Evolutionary conservation across 2,797 vertebrate genomes (phyloP), one percentile per base, ranked within the genome.

Genomic region (Telmatherina bonti): DNA sequence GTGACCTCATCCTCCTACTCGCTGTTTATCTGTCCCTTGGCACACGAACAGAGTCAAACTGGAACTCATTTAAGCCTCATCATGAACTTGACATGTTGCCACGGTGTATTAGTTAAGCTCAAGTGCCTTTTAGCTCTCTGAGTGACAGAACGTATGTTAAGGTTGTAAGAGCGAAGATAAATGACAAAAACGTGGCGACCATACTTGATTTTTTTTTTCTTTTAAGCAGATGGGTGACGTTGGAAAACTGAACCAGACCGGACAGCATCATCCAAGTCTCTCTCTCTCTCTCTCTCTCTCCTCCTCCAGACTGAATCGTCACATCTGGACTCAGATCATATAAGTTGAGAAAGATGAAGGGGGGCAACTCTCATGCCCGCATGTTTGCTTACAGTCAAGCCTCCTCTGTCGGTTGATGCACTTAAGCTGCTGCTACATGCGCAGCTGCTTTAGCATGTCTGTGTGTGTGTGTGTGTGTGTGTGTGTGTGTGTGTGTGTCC

Each of bases 171-270:
- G 71, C 60, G 79, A 78, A 86, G 80, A 84, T 72, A 79, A 83
- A 84, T 72, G 82, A 78, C 86, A 81, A 74, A 80, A 85, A 88
- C 84, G 82, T 88, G 91, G 83, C 55, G 54, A 62, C 87, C 87
- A 85, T 84, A 83, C 85, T 89, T 79, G 67, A 79, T 35, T 60
- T 72, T 62, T 53, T 45, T 12, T 24, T 24, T 8, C 20, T 49
- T 57, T 78, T 58, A 49, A 80, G 70, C 54, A 67, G 67, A 66
- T 36, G 59, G 67, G 77, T 72, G 81, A 75, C 20, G 59, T 73
- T 6, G 8, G 26, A 29, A 53, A 52, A 7, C 76, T 79, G 82
- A 86, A 82, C 58, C 81, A 84, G 85, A 88, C 66, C 72, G 76
- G 82, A 78, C 67, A 78, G 26, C 63, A 45, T 53, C 30, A 58